phyloP scores from a whole-genome alignment of 2,888 invertebrate genomes.

The Lasius platythorax region DNA sequence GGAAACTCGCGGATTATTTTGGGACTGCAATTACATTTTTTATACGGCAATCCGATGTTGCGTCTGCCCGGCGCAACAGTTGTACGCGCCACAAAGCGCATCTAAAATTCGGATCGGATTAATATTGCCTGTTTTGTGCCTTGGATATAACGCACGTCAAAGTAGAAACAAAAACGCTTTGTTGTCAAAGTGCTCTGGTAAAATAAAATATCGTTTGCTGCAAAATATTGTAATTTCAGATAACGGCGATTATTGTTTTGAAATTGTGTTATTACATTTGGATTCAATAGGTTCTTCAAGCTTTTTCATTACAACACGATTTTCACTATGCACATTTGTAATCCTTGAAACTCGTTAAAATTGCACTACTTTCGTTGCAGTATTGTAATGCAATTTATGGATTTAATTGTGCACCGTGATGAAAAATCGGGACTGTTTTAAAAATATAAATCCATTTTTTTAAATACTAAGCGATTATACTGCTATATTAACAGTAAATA shows the following conservation, averaged over 20 bases:
- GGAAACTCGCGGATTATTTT: conserved; percentile 40
- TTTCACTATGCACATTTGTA: conserved; percentile 18
- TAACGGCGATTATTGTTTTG: conserved; percentile 40
- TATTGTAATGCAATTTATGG: conserved; percentile 38
- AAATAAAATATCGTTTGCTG: conserved; percentile 44
- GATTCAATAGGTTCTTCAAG: conserved; percentile 26
- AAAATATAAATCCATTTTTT: conserved; percentile 21
- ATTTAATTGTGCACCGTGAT: conserved; percentile 42
- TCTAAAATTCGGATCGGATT: conserved; percentile 52
- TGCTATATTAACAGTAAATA: conserved; percentile 12
- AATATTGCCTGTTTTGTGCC: conserved; percentile 42
- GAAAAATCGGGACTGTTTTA: conserved; percentile 25
- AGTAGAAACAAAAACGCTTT: conserved; percentile 44
- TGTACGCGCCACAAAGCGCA: conserved; percentile 51
- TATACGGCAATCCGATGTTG: conserved; percentile 51
- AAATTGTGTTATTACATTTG: conserved; percentile 40
- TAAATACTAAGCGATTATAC: conserved; percentile 2
- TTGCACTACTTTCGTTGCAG: conserved; percentile 5
- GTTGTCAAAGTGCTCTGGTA: conserved; percentile 27
- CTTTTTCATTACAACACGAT: conserved; percentile 24
- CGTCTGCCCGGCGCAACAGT: conserved; percentile 45
- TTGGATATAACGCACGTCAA: conserved; percentile 41
- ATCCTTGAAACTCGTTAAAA: conserved; percentile 37
- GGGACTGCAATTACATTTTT: conserved; percentile 42
- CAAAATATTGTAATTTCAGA: conserved; percentile 42